A percentile compares a stretch with the other conserved stretches of the same genome.
Conservation (phyloP, 2,888 invertebrate species). For the Lycia hirtaria region DNA sequence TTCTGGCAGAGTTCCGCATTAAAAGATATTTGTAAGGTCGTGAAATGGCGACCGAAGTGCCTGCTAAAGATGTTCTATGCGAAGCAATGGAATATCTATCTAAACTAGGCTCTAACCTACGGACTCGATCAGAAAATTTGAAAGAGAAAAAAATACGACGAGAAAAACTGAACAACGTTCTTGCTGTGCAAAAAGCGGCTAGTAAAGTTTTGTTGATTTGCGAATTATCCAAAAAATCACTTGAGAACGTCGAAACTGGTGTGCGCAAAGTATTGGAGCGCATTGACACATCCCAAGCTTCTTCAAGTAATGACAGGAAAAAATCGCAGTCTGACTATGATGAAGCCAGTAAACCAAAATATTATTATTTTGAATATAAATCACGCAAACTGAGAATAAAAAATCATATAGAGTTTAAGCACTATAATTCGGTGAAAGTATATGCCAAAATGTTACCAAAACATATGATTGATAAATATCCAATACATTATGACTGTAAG, state of each 20-base stretch:
- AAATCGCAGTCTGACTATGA: conserved; percentile 21
- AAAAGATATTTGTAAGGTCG: background rate
- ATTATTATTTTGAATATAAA: conserved; percentile 59
- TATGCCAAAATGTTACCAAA: conserved; percentile 56
- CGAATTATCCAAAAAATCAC: conserved; percentile 77
- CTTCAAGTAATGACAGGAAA: conserved; percentile 53
- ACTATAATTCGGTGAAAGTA: conserved; percentile 71
- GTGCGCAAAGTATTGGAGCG: conserved; percentile 64
- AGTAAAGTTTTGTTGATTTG: conserved; percentile 76
- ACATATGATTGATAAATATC: conserved; percentile 64
- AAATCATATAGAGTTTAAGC: conserved; percentile 63
- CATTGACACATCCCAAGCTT: conserved; percentile 55
- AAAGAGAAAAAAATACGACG: conserved; percentile 69
- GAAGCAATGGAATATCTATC: conserved; percentile 78
- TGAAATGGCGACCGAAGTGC: conserved; percentile 74
- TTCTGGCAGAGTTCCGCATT: background rate
- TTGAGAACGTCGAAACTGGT: conserved; percentile 73
- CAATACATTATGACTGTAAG: conserved; percentile 70
- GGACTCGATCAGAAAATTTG: conserved; percentile 68
- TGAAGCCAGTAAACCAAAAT: conserved; percentile 33
- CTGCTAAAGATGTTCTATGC: conserved; percentile 70
- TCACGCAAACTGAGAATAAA: conserved; percentile 64
- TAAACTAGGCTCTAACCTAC: conserved; percentile 76
- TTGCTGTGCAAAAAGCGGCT: conserved; percentile 75
- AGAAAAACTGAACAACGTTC: conserved; percentile 67